Evolutionary conservation across 1,140 invertebrate species (phyloP).

Genomic region (Luehdorfia chinensis): DNA sequence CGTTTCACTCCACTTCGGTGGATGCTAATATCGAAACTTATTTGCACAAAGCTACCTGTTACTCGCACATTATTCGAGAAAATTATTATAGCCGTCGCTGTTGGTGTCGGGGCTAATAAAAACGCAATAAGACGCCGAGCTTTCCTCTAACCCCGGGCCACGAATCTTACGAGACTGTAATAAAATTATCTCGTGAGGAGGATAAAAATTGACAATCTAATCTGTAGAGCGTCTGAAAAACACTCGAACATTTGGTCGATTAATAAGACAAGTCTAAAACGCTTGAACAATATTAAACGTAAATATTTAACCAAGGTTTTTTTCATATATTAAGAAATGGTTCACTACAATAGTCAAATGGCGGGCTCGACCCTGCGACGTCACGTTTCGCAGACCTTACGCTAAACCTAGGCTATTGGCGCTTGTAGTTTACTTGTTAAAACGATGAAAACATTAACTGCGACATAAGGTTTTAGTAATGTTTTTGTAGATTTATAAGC

Average conservation of each 20-base stretch:
- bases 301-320: too few species aligned
- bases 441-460: too few species aligned
- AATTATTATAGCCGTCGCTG: slow-evolving; percentile 58
- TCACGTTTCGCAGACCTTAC: too few species aligned
- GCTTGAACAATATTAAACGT: too few species aligned
- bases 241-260: slow-evolving; percentile 3
- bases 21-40: slow-evolving; percentile 46
- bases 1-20: slow-evolving; percentile 8
- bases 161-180: slow-evolving; percentile 58
- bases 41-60: slow-evolving; percentile 53
- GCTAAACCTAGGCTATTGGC: too few species aligned
- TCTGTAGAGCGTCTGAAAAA: slow-evolving; percentile 26
- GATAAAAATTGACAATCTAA: slow-evolving; percentile 63
- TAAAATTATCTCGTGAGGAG: slow-evolving; percentile 65
- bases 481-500: too few species aligned
- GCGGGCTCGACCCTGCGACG: too few species aligned
- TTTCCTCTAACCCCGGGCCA: slow-evolving; percentile 38
- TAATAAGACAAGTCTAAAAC: background rate
- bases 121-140: slow-evolving; percentile 58
- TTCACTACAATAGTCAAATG: too few species aligned
- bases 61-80: slow-evolving; percentile 49
- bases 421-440: too few species aligned
- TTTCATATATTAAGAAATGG: too few species aligned
- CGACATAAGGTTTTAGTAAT: too few species aligned
- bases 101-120: slow-evolving; percentile 58